Base-by-base conservation (phyloP, 1,140 invertebrate genomes). In the Bilobella aurantiaca region DNA sequence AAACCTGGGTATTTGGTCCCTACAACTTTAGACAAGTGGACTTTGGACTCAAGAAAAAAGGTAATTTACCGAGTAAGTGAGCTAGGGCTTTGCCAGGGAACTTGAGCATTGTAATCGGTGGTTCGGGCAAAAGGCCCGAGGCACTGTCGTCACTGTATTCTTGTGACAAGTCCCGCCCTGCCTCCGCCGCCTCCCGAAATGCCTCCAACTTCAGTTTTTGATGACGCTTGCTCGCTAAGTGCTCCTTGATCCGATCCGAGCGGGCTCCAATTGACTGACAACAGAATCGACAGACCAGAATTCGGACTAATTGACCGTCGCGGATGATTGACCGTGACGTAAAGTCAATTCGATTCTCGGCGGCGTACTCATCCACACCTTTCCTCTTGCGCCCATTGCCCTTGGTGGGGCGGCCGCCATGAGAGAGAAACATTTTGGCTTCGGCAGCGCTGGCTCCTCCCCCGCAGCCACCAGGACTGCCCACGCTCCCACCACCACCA, bases 21-120 rank as follows among this genome's bases (percentile, higher is more conserved):
- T n/a, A n/a, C n/a, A n/a, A n/a, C n/a, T n/a, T n/a, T n/a, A n/a
- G n/a, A n/a, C n/a, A n/a, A n/a, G n/a, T n/a, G n/a, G n/a, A n/a
- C 53, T 27, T 56, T 27, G 8, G 53, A 12, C n/a, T 8, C n/a
- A 56, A 56, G 53, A 14, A 27, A 5, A 56, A 12, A 56, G 21
- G 21, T 53, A 16, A 8, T 31, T 62, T 67, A 73, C 71, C 71
- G 32, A 73, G 60, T 42, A 73, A 67, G 58, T 73, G 71, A 31
- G 71, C 71, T 53, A 73, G 63, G 42, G 71, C 71, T 63, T 73
- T 73, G 59, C 71, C 71, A 2, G 71, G 71, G 59, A 73, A 73
- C 57, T 73, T 73, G 59, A 73, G 68, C 71, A 73, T 73, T 14
- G 71, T 73, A 58, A 73, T 73, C 0, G 71, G 71, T 63, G 71